Conservation (phyloP, 2,113 vertebrate species). For the Passer domesticus region DNA sequence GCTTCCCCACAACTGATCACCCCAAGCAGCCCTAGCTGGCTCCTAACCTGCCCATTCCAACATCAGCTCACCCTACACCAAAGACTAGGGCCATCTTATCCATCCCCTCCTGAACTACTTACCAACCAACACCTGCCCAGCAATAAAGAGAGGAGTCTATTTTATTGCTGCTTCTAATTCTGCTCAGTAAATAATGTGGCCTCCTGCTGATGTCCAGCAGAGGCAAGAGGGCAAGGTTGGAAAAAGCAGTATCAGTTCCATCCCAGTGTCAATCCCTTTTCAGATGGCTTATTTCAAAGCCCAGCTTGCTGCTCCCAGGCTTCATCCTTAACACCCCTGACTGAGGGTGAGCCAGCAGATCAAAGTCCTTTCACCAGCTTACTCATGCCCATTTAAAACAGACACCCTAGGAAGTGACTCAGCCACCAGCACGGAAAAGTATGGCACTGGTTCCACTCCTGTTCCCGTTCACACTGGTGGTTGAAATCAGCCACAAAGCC, state of each 20-base stretch:
- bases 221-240: not conserved
- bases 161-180: not conserved
- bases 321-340: not conserved
- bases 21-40: not conserved
- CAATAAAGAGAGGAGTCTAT: not conserved
- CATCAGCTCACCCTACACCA: not conserved
- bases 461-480: accelerated
- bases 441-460: not conserved
- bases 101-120: not conserved
- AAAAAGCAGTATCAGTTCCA: not conserved
- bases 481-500: not conserved
- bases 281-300: not conserved
- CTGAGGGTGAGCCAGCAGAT: not conserved
- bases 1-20: not conserved
- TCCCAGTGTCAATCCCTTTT: not conserved
- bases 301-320: not conserved
- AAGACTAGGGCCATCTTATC: not conserved
- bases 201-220: not conserved
- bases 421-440: not conserved
- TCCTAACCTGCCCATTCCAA: not conserved
- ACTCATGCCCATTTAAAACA: not conserved
- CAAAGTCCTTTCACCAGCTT: not conserved
- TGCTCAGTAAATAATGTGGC: not conserved
- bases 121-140: not conserved
- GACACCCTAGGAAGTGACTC: not conserved